Conservation (phyloP, 2,797 vertebrate genomes). For the Orestias chungarensis region DNA sequence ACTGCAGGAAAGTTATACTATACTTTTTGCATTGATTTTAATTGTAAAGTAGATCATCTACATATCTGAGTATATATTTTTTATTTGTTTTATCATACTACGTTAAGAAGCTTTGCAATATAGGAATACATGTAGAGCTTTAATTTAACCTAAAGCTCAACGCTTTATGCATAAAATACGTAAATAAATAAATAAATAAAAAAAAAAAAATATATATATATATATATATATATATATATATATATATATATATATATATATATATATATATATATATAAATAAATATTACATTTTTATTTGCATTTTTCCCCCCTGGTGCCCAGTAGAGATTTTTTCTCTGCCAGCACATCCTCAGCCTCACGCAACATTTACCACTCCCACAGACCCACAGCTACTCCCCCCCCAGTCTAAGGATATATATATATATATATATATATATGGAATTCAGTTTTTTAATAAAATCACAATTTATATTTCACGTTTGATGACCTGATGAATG, state of each 20-base stretch:
- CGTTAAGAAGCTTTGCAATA: neutral
- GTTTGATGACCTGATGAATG: neutral
- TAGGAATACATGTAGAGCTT: neutral
- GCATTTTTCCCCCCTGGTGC: slow-evolving; percentile 65
- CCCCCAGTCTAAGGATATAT: slow-evolving; percentile 21
- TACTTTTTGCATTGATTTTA: neutral
- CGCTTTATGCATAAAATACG: neutral
- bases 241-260: too few species aligned
- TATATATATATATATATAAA: too few species aligned
- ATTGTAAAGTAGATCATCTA: neutral
- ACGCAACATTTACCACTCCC: slow-evolving; percentile 55
- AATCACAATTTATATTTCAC: neutral
- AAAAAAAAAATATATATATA: too few species aligned
- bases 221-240: too few species aligned
- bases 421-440: too few species aligned
- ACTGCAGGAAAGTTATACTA: neutral
- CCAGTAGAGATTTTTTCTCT: slow-evolving; percentile 68
- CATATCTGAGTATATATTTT: neutral
- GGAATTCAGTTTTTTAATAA: too few species aligned
- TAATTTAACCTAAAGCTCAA: neutral
- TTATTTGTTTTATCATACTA: neutral
- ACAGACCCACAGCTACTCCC: slow-evolving; percentile 29
- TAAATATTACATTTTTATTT: too few species aligned
- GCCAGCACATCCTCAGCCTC: slow-evolving; percentile 68
- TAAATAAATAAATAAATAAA: too few species aligned